Base-by-base conservation (phyloP, 1,140 invertebrate species). In the Diabrotica virgifera region DNA sequence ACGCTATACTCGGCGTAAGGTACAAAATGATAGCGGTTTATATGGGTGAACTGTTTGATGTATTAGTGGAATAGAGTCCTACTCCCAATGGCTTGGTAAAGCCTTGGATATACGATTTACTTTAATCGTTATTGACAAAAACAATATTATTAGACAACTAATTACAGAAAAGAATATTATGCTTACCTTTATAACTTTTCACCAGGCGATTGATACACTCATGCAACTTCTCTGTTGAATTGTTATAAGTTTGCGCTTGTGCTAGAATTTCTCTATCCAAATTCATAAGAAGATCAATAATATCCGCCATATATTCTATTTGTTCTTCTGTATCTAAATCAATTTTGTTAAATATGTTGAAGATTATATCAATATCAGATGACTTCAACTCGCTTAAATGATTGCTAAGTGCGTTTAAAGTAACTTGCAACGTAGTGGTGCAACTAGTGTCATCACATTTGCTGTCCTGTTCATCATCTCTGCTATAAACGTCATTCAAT, bases 171-270 rank as follows among this genome's bases (percentile, higher is more conserved):
- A 24, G 4, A 24, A 24, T 24, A 24, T 24, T 24, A 4, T 24
- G 24, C 40, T 51, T 14, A 57, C 12, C 40, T 46, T 62, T 37
- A 51, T 9, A 36, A 10, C n/a, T 10, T 51, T 40, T 60, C 40
- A 38, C 36, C 9, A 61, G 8, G 9, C 9, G 38, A n/a, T 66
- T 56, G 9, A 66, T 52, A 35, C 36, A 52, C 7, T 63, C 14
- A 10, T 63, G 56, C n/a, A 66, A 57, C 14, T 54, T 35, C 6
- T 66, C 65, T 5, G 65, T 66, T 5, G 61, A 37, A 38, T 13
- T 63, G 5, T 63, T 13, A 35, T 57, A 4, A 14, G 35, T 13
- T 46, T 63, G 65, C 12, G 60, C 55, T 13, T 54, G 5, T 36
- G 36, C 24, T 3, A 66, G 46, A 37, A 66, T 24, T 5, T 57